These are phyloP conservation scores for Cynocephalus volans DNA, from an alignment of 2,113 vertebrate genomes.

Conservation along the genomic window DNA sequence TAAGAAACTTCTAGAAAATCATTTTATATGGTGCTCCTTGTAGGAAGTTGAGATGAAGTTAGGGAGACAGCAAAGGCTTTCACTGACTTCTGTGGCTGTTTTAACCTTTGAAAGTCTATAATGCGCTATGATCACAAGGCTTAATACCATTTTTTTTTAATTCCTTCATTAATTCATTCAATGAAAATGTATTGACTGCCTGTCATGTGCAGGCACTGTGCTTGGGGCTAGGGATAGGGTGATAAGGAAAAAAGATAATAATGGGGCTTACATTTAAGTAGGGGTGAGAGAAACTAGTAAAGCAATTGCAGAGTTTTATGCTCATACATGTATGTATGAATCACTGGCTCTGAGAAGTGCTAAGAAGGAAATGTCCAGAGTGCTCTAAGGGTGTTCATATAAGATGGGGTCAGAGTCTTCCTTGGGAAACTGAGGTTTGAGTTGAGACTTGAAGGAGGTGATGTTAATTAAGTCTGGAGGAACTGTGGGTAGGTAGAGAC, in stretches of 20 bases:
- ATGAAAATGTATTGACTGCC: not conserved
- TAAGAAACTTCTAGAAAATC: conserved; percentile 54
- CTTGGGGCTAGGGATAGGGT: not conserved
- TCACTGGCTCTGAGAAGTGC: not conserved
- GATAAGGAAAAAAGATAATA: not conserved
- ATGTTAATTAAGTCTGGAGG: not conserved
- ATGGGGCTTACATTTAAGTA: not conserved
- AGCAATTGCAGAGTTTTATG: not conserved
- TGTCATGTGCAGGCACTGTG: not conserved
- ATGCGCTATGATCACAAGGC: not conserved
- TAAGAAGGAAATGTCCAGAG: not conserved
- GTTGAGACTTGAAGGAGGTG: not conserved
- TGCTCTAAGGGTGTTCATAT: not conserved
- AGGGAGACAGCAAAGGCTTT: not conserved
- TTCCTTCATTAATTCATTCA: not conserved
- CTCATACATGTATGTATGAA: not conserved
- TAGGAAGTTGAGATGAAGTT: not conserved
- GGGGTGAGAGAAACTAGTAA: not conserved
- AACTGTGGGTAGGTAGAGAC: not conserved
- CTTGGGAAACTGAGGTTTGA: not conserved
- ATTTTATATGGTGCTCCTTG: not conserved
- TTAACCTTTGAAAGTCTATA: not conserved
- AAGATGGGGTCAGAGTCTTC: not conserved
- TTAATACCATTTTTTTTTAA: no score
- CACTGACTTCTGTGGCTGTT: not conserved